Base-by-base conservation (phyloP, 2,888 invertebrate species). In the Eilema griseolum region DNA sequence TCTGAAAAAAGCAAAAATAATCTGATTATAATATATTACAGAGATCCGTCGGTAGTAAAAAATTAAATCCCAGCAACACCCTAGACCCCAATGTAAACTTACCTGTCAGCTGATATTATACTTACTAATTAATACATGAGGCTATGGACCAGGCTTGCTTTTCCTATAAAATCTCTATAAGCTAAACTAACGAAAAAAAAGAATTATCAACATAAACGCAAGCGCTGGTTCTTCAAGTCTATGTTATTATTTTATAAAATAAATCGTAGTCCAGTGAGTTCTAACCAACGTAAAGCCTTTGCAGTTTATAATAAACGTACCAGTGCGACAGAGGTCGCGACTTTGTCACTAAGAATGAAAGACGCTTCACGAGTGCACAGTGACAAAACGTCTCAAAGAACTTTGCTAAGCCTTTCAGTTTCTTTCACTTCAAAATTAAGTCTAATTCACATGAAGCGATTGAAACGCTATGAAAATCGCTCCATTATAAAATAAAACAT, bases 361-460 rank as follows among this genome's bases (percentile, higher is more conserved):
- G 85, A 84, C 78, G 83, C 82, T 82, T 84, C 83, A 80, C 80
- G 75, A 80, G 77, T 76, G 79, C 77, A 66, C 72, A 84, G 77
- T 83, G 84, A 87, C 85, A 87, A 88, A 88, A 87, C 84, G 83
- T 83, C 80, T 82, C 81, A 84, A 88, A 87, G 85, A 88, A 87
- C 85, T 88, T 86, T 80, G 85, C 86, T 88, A 87, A 88, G 88
- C 85, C 83, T 88, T 86, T 84, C 85, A 85, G 86, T 85, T 87
- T 86, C 84, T 85, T 86, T 87, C 75, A 78, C 82, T 85, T 83
- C 71, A 24, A 65, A 68, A 56, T 81, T 74, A 82, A 69, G 80
- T 10, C 67, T 52, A 65, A 33, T 66, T 64, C 66, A 75, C 56
- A 23, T n/a, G 12, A 14, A 10, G 41, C 56, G 60, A 28, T 37